These are phyloP conservation scores for Xiphorhynchus erythropygius DNA, from an alignment of 2,797 vertebrate species.

Conservation along the genomic window DNA sequence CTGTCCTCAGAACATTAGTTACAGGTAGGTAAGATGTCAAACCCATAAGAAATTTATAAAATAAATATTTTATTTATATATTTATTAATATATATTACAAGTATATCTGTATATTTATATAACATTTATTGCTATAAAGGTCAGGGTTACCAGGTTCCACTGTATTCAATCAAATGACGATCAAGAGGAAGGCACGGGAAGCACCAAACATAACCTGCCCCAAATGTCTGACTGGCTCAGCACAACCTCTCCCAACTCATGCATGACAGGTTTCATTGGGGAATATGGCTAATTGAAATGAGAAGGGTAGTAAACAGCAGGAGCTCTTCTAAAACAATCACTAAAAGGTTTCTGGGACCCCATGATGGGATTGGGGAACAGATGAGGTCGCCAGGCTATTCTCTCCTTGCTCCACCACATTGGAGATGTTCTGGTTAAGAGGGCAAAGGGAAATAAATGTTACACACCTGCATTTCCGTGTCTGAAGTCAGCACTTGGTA, in stretches of 20 bases:
- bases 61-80: neutral
- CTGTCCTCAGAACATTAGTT: neutral
- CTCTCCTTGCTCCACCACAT: neutral
- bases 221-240: neutral
- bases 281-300: rapidly evolving
- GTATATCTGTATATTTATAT: too few relatives aligned
- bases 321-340: neutral
- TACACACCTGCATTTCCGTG: rapidly evolving
- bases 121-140: neutral
- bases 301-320: neutral
- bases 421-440: neutral
- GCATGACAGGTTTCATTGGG: rapidly evolving
- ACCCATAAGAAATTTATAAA: neutral
- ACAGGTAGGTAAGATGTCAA: neutral
- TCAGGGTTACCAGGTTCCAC: neutral
- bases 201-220: neutral
- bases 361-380: rapidly evolving
- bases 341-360: neutral
- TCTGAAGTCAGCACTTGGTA: neutral
- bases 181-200: neutral
- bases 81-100: too few relatives aligned
- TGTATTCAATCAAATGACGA: neutral
- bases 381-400: neutral
- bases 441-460: neutral
- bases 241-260: neutral